phyloP scores from a whole-genome alignment of 2,797 vertebrate species.

The Diglossa cyanea region DNA sequence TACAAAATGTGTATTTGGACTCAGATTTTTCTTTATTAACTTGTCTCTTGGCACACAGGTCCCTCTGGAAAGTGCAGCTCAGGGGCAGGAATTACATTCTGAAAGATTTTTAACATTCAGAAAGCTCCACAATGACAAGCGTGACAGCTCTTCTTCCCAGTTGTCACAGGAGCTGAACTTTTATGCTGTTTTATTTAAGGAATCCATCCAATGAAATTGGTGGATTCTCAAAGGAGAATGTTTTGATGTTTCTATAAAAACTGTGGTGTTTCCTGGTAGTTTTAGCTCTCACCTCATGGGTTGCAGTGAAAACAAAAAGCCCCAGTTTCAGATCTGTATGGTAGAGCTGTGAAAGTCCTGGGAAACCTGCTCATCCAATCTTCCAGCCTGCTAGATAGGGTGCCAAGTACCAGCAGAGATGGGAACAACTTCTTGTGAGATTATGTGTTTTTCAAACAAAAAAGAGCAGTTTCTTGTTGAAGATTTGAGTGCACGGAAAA shows the following conservation, averaged over 20 bases:
- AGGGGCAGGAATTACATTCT: neutral
- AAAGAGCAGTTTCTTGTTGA: neutral
- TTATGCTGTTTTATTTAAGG: neutral
- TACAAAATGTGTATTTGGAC: neutral
- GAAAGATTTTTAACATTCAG: neutral
- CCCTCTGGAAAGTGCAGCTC: neutral
- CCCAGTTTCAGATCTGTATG: rapidly evolving
- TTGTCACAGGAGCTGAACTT: neutral
- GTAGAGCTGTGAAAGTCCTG: neutral
- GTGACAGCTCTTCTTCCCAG: neutral
- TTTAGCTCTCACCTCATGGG: neutral
- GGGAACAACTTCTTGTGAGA: neutral
- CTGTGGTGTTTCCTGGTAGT: neutral
- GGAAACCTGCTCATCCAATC: neutral
- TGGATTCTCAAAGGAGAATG: neutral
- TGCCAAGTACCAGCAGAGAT: neutral
- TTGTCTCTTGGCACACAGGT: neutral
- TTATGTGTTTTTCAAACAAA: neutral
- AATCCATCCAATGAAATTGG: neutral
- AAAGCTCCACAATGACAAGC: neutral
- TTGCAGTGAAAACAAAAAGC: neutral
- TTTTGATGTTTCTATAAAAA: neutral
- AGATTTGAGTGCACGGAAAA: neutral
- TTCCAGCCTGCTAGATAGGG: neutral
- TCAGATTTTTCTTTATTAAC: neutral